Base-by-base conservation (phyloP, 2,113 vertebrate species). In the Caranx melampygus region DNA sequence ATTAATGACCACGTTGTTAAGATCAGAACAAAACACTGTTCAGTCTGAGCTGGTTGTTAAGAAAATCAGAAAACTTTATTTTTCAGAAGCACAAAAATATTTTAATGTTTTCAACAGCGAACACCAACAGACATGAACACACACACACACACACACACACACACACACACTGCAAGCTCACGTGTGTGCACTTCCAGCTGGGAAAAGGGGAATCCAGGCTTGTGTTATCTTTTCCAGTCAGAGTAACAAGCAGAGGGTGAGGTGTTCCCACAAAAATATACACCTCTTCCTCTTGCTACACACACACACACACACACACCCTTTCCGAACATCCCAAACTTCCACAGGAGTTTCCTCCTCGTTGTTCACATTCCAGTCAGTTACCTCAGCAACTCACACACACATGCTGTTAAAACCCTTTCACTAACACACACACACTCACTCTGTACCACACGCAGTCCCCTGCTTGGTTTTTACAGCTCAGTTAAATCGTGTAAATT, bases 321-420 rank as follows among this genome's bases (percentile, higher is more conserved):
- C 83, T 91, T 92, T 90, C 87, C 76, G 76, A 83, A 89, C 85
- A 90, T 93, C 87, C 89, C 78, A 82, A 83, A 88, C 89, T 94
- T 95, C 92, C 91, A 87, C 91, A 92, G 87, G 88, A 83, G 91
- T 89, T 95, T 94, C 93, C 94, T 93, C 69, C 89, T 93, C 47
- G 84, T 87, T 89, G 87, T 89, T 90, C 86, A 91, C 87, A 93
- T 91, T 90, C 89, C 87, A 84, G 58, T 74, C 86, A 89, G 83
- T 90, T 90, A 79, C 83, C 79, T 82, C 82, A 87, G 75, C 12
- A 69, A 81, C 61, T 73, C 57, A 44, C 51, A 57, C 69, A 63
- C 64, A 60, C 60, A 54, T 31, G 44, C 63, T 15, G 2, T 33
- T 18, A 11, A 72, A 44, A 14, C 12, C 3, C 34, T 51, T 6